Evolutionary conservation across 2,888 invertebrate genomes (phyloP).

Genomic region (Acleris sparsana): DNA sequence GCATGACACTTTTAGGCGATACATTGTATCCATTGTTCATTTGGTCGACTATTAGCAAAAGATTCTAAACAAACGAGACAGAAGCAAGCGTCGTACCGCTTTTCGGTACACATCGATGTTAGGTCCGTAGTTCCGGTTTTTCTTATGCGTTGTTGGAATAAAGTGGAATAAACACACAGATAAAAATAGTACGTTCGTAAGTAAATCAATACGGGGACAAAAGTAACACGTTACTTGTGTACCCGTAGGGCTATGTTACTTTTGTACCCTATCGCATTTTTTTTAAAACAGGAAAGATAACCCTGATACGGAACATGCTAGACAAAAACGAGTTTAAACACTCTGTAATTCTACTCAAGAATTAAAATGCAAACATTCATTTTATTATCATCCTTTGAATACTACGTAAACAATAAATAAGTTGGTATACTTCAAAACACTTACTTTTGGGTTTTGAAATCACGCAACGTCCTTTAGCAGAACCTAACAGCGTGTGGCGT

Average conservation of each 20-base stretch:
- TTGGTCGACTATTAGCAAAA: too few relatives aligned
- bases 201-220: conserved; percentile 21
- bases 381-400: too few relatives aligned
- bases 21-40: too few relatives aligned
- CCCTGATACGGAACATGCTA: conserved; percentile 30
- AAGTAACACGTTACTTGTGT: conserved; percentile 37
- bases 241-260: conserved; percentile 18
- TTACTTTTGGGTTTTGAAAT: conserved; percentile 12
- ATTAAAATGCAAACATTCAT: too few relatives aligned
- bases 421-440: conserved; percentile 25
- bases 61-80: too few relatives aligned
- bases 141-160: too few relatives aligned
- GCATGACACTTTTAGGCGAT: too few relatives aligned
- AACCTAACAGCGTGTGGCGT: conserved; percentile 25
- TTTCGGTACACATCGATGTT: too few relatives aligned
- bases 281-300: conserved; percentile 27
- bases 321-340: conserved; percentile 30
- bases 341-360: conserved; percentile 22
- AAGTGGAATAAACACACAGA: conserved; percentile 13
- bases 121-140: too few relatives aligned
- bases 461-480: conserved; percentile 31
- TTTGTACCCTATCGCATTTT: conserved; percentile 22
- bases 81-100: too few relatives aligned
- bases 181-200: not conserved
- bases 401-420: too few relatives aligned